Evolutionary conservation across 2,888 invertebrate genomes (phyloP).

Genomic region (Pristionchus mayeri): DNA sequence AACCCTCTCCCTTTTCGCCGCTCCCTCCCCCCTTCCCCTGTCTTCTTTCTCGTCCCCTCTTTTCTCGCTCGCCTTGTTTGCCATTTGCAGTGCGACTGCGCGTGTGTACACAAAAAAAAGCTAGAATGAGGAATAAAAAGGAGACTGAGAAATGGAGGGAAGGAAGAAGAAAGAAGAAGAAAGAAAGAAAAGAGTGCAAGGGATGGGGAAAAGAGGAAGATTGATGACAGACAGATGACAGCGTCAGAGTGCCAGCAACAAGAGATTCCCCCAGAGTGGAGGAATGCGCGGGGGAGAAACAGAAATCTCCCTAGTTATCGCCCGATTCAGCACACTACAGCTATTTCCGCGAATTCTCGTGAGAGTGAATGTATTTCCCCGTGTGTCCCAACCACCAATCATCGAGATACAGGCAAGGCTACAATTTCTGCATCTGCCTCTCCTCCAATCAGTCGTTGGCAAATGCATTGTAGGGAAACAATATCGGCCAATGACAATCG

Average conservation of each 20-base stretch:
- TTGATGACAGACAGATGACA: conserved; percentile 29
- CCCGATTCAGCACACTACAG: neutral
- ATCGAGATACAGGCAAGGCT: neutral
- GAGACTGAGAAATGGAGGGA: neutral
- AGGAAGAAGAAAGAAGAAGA: neutral
- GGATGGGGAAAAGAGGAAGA: neutral
- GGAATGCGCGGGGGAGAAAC: too few species aligned
- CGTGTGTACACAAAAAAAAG: conserved; percentile 12
- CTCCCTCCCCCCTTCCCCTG: neutral
- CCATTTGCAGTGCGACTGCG: conserved; percentile 42
- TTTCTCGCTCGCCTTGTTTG: conserved; percentile 1
- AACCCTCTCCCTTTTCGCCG: neutral
- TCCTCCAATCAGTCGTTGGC: neutral
- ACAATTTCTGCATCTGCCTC: conserved; percentile 25
- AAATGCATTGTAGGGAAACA: neutral
- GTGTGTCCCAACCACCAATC: conserved; percentile 1
- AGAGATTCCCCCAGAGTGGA: too few species aligned
- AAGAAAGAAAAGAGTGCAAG: conserved; percentile 12
- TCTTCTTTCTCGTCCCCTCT: neutral
- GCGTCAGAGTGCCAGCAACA: neutral
- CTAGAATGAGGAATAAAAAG: neutral
- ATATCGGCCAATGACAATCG: too few species aligned
- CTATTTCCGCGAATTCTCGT: neutral
- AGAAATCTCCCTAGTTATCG: conserved; percentile 15
- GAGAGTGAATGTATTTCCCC: neutral